Evolutionary conservation across 2,113 vertebrate species (phyloP).

Genomic region (Rhinoderma darwinii): DNA sequence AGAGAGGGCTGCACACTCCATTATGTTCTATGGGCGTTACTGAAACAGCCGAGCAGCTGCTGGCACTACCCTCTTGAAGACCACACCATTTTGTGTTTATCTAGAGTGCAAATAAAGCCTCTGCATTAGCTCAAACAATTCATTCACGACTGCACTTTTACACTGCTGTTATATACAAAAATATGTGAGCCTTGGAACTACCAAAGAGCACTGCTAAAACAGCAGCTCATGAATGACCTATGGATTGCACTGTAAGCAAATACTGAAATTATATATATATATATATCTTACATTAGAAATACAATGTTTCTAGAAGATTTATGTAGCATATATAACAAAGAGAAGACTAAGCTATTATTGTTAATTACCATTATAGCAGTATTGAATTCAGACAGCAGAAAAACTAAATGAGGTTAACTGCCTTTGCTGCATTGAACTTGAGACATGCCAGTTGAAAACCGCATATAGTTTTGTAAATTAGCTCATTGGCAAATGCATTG

Average conservation of each 20-base stretch:
- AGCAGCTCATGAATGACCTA: not conserved
- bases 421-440: slow-evolving; percentile 3
- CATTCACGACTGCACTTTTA: not conserved
- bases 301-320: not conserved
- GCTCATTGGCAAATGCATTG: slow-evolving; percentile 24
- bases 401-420: slow-evolving; percentile 6
- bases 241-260: not conserved
- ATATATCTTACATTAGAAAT: not conserved
- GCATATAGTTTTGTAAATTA: slow-evolving; percentile 43
- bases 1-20: too few species aligned
- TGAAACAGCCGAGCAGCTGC: not conserved
- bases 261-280: not conserved
- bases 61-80: not conserved
- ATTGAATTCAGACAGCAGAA: not conserved
- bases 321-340: not conserved
- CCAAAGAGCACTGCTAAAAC: not conserved
- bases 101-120: not conserved
- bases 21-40: too few species aligned
- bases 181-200: not conserved
- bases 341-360: not conserved
- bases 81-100: not conserved
- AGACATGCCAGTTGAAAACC: slow-evolving; percentile 1
- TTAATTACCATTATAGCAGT: not conserved
- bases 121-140: not conserved
- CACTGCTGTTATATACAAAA: not conserved